These are phyloP conservation scores for Pyrgilauda ruficollis DNA, from an alignment of 2,113 vertebrate genomes.

Conservation along the genomic window DNA sequence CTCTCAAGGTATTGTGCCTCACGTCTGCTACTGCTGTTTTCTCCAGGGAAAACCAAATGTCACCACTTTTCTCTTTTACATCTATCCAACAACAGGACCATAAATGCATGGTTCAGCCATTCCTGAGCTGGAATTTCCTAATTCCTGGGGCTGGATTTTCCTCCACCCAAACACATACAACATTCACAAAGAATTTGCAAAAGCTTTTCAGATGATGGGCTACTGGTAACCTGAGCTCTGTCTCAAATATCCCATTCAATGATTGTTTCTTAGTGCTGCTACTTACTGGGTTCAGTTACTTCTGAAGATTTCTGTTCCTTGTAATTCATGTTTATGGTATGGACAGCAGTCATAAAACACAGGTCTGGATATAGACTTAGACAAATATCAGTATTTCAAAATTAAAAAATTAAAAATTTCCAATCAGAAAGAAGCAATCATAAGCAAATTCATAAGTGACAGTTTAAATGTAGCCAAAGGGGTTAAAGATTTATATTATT, in stretches of 20 bases:
- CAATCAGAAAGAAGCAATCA: neutral
- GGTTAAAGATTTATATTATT: neutral
- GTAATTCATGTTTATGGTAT: neutral
- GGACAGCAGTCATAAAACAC: neutral
- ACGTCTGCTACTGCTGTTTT: neutral
- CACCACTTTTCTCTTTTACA: neutral
- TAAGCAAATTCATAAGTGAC: neutral
- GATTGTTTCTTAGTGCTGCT: neutral
- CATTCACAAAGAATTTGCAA: neutral
- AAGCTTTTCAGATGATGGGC: neutral
- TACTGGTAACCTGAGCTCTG: neutral
- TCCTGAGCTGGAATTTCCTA: neutral
- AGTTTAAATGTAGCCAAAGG: neutral
- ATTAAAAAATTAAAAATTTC: neutral
- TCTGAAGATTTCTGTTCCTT: neutral
- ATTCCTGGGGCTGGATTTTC: neutral
- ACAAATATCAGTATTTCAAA: neutral
- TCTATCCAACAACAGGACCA: neutral
- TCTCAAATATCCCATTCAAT: neutral
- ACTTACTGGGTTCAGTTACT: neutral
- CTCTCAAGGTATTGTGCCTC: neutral
- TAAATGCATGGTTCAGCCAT: neutral
- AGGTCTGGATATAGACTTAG: neutral
- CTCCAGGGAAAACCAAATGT: neutral
- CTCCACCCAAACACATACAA: neutral